phyloP scores from a whole-genome alignment of 2,113 vertebrate species.

The Ciconia boyciana region DNA sequence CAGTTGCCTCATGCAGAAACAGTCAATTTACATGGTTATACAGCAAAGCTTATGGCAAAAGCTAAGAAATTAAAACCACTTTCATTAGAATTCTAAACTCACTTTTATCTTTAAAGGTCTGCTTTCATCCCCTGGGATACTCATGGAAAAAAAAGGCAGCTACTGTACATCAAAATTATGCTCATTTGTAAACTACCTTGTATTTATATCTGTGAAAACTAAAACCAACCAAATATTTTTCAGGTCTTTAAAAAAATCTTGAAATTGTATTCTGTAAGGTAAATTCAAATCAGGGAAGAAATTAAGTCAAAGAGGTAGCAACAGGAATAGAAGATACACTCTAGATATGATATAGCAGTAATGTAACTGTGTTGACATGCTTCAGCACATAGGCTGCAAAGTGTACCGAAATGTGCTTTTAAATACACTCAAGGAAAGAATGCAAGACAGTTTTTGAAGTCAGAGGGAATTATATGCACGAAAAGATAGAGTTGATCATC shows the following conservation, averaged over 20 bases:
- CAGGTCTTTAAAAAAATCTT: neutral
- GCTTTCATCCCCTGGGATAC: neutral
- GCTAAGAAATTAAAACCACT: neutral
- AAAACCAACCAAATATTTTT: neutral
- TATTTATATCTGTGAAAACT: neutral
- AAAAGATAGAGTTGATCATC: neutral
- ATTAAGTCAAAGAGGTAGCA: neutral
- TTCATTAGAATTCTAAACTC: constrained; percentile 21
- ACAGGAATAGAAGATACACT: neutral
- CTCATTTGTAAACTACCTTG: neutral
- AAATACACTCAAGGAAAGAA: neutral
- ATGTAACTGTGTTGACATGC: neutral
- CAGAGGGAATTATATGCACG: neutral
- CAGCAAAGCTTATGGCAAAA: constrained; percentile 22
- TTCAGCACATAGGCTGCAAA: neutral
- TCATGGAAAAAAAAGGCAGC: neutral
- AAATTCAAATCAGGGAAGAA: neutral
- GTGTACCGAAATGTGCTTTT: neutral
- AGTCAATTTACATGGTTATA: neutral
- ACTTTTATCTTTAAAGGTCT: constrained; percentile 12
- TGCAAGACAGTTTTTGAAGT: neutral
- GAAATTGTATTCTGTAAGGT: neutral
- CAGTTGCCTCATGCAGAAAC: neutral
- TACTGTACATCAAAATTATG: neutral
- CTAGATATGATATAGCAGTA: neutral